Conservation (phyloP, 1,140 invertebrate species). For the Dreissena polymorpha region DNA sequence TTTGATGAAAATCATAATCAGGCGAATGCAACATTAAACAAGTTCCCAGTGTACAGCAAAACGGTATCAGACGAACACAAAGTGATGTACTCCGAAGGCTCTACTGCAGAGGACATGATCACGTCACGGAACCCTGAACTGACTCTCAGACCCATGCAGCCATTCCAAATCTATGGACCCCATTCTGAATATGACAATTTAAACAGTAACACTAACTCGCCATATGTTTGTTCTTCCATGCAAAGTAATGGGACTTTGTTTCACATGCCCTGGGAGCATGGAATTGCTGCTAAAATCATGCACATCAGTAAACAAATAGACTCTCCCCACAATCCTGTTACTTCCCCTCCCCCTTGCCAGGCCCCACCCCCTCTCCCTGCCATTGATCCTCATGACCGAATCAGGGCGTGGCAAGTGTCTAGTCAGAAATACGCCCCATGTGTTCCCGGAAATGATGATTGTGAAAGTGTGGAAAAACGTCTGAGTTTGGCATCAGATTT, state of each 20-base stretch:
- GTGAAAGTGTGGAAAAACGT: constrained; percentile 36
- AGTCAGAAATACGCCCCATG: constrained; percentile 56
- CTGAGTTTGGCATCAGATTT: constrained; percentile 32
- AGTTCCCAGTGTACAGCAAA: constrained; percentile 68
- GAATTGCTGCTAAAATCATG: constrained; percentile 88
- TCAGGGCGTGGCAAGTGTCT: constrained; percentile 69
- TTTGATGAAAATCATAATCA: constrained; percentile 56
- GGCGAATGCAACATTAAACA: constrained; percentile 57
- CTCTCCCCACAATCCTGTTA: constrained; percentile 9
- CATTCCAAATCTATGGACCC: constrained; percentile 76
- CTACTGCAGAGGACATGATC: constrained; percentile 80
- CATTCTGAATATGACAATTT: constrained; percentile 87
- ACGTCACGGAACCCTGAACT: constrained; percentile 78
- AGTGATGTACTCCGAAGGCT: constrained; percentile 70
- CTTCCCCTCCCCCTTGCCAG: constrained; percentile 20
- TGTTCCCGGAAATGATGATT: constrained; percentile 12
- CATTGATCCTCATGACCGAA: constrained; percentile 70
- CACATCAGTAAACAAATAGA: constrained; percentile 22
- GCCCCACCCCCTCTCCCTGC: constrained; percentile 59
- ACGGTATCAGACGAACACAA: constrained; percentile 39
- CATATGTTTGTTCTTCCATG: constrained; percentile 59
- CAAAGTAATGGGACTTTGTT: constrained; percentile 87
- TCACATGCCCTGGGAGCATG: constrained; percentile 91
- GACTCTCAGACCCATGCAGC: constrained; percentile 67
- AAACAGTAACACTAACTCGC: constrained; percentile 39